Evolutionary conservation across 2,888 invertebrate species (phyloP).

Genomic region (Polyploca ridens): DNA sequence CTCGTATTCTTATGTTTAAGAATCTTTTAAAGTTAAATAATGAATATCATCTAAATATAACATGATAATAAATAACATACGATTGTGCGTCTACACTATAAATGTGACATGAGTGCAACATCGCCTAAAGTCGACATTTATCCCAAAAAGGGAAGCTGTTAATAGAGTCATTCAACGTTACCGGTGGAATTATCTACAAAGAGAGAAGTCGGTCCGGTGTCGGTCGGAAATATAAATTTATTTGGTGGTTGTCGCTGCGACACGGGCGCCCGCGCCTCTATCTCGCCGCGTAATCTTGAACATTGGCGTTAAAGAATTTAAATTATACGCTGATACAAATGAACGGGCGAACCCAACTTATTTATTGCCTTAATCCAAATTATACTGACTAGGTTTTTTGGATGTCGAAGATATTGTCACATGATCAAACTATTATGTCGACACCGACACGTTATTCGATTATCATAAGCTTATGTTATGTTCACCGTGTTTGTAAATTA

Average conservation of each 20-base stretch:
- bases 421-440: conserved; percentile 67
- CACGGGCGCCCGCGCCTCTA: conserved; percentile 82
- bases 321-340: conserved; percentile 84
- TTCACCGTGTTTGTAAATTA: conserved; percentile 30
- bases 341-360: conserved; percentile 79
- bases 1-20: too few species aligned
- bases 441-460: conserved; percentile 46
- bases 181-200: conserved; percentile 84
- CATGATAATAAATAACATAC: conserved; percentile 28
- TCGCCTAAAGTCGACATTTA: conserved; percentile 77
- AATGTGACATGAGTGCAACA: conserved; percentile 59
- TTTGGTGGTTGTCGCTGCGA: conserved; percentile 79
- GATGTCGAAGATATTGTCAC: conserved; percentile 69
- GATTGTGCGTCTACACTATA: conserved; percentile 50
- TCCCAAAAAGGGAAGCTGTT: conserved; percentile 84
- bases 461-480: conserved; percentile 41
- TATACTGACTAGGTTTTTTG: conserved; percentile 79
- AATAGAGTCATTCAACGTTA: conserved; percentile 85
- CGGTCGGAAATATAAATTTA: conserved; percentile 84
- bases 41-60: background rate
- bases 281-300: conserved; percentile 83
- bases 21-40: background rate
- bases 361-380: conserved; percentile 83
- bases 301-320: conserved; percentile 85
- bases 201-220: conserved; percentile 74